phyloP scores from a whole-genome alignment of 2,113 vertebrate species.

The Drymodes brunneopygia region DNA sequence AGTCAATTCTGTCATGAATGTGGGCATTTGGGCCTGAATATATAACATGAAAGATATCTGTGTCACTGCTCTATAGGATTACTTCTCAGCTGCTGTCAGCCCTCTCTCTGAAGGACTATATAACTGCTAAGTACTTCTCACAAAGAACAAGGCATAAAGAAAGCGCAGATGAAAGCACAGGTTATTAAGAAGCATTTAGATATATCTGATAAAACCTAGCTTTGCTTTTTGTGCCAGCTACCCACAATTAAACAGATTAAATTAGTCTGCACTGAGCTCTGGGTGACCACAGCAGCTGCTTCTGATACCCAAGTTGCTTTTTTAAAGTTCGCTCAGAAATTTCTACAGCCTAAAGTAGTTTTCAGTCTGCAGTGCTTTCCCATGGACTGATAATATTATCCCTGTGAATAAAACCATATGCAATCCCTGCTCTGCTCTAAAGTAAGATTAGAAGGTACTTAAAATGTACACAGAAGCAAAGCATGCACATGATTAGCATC shows the following conservation, averaged over 20 bases:
- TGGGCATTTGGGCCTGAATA: background rate
- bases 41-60: background rate
- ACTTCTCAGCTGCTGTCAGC: background rate
- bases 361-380: background rate
- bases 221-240: conserved; percentile 3
- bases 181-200: conserved; percentile 21
- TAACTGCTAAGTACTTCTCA: conserved; percentile 7
- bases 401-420: background rate
- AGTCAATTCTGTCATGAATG: background rate
- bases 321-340: background rate
- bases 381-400: background rate
- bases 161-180: background rate
- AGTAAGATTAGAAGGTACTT: background rate
- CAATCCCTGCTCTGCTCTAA: background rate
- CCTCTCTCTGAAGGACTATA: background rate
- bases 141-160: background rate
- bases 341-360: background rate
- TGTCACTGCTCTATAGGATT: conserved; percentile 11
- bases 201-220: background rate
- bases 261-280: background rate
- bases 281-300: background rate
- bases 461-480: background rate
- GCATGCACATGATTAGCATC: background rate
- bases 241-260: conserved; percentile 14
- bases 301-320: background rate